Evolutionary conservation across 2,113 vertebrate species (phyloP), one percentile per base, ranked within the genome.

Genomic region (Chitala chitala): DNA sequence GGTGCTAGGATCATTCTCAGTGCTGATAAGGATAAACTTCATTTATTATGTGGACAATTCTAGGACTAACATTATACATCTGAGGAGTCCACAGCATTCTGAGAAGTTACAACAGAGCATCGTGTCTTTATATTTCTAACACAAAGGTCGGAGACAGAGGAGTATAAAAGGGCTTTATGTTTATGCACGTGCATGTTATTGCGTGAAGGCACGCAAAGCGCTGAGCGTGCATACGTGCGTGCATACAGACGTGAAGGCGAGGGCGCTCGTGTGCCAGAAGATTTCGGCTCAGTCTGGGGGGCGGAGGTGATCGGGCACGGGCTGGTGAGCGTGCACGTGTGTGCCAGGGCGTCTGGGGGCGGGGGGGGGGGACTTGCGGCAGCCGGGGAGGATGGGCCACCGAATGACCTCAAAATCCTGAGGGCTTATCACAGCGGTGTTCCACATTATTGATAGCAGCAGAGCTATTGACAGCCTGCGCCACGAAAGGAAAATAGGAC

Each of bases 381-480:
- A 85, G 87, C 80, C 87, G 81, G 80, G 87, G 84, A 84, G 88
- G 87, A 88, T 81, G 87, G 91, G 89, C 90, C 78, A 79, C 80
- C 69, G 80, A 85, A 82, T 91, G 92, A 93, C 93, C 95, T 92
- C 92, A 85, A 82, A 90, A 90, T 92, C 92, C 92, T 80, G 83
- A 79, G 87, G 92, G 90, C 90, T 92, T 90, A 93, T 94, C 91
- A 90, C 91, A 87, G 91, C 86, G 81, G 92, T 90, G 93, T 93
- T 94, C 92, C 90, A 87, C 90, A 91, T 95, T 98, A 99, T 99
- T 99, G 97, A 96, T 99, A 95, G 96, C 89, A 89, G 90, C 90
- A 84, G 87, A 89, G 92, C 91, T 99, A 98, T 99, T 98, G 97
- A 98, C 97, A 99, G 93, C 92, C 93, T 89, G 92, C 89, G 93